Evolutionary conservation across 2,797 vertebrate species (phyloP).

Genomic region (Pantherophis vulpinus): DNA sequence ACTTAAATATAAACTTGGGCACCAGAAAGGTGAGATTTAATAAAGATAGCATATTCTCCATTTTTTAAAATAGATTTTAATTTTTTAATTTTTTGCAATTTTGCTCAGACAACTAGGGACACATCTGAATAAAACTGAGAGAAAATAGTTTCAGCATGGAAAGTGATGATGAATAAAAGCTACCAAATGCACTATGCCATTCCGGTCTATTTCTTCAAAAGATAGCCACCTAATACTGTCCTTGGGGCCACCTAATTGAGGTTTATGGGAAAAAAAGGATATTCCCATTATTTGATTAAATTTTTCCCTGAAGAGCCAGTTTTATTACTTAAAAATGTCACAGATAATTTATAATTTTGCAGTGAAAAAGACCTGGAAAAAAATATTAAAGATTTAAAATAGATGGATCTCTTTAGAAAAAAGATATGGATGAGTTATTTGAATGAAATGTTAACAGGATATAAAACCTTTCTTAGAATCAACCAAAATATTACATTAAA

Average conservation of each 20-base stretch:
- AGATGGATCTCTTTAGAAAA: neutral
- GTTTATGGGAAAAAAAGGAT: neutral
- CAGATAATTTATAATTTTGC: neutral
- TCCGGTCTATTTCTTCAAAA: neutral
- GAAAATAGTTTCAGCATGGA: neutral
- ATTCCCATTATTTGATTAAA: neutral
- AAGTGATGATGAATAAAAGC: neutral
- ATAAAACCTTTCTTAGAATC: neutral
- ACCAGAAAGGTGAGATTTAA: neutral
- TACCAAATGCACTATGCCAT: neutral
- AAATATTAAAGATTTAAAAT: neutral
- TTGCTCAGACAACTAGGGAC: neutral
- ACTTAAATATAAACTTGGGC: neutral
- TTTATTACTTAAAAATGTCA: neutral
- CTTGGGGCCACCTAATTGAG: neutral
- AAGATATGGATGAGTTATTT: neutral
- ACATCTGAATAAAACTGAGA: neutral
- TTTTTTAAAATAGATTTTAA: too few species aligned
- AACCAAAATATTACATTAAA: neutral
- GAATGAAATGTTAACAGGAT: neutral
- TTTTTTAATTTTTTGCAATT: neutral
- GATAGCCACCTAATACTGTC: neutral
- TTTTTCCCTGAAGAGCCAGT: neutral
- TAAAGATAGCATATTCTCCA: neutral
- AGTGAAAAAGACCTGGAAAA: neutral